A percentile compares a stretch with the other conserved stretches of the same genome.
phyloP scores from a whole-genome alignment of 1,140 invertebrate genomes.

The Solenopsis fugax region DNA sequence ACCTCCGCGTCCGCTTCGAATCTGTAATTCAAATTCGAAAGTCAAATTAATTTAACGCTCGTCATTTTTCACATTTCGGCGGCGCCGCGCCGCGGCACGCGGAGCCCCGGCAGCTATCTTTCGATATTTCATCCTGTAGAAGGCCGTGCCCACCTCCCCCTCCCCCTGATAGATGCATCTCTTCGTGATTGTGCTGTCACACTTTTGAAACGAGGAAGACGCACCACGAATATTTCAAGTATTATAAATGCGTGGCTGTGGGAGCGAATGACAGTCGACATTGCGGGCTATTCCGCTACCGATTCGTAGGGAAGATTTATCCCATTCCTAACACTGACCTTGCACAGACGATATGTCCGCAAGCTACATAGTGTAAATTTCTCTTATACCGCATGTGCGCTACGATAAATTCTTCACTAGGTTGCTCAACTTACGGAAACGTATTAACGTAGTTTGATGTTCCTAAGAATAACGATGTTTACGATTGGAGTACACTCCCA shows the following conservation, averaged over 20 bases:
- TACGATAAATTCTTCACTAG: not conserved
- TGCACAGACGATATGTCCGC: not conserved
- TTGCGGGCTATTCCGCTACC: conserved; percentile 19
- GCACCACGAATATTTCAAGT: conserved; percentile 35
- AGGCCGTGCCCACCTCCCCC: conserved; percentile 20
- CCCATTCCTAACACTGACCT: conserved; percentile 10
- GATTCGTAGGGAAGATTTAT: not conserved
- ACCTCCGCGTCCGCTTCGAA: conserved; percentile 66
- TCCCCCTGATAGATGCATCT: conserved; percentile 67
- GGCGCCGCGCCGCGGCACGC: conserved; percentile 60
- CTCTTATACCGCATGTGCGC: not conserved
- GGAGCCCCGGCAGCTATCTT: conserved; percentile 65
- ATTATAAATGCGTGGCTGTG: conserved; percentile 37
- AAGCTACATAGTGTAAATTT: not conserved
- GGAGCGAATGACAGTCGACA: conserved; percentile 34
- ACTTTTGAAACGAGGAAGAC: conserved; percentile 35
- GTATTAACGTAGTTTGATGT: not conserved
- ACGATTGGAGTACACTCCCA: not conserved
- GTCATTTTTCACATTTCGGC: conserved; percentile 79
- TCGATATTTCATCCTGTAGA: conserved; percentile 75
- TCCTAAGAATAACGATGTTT: not conserved
- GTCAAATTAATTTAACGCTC: conserved; percentile 82
- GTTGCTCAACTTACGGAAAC: not conserved
- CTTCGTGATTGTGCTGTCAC: conserved; percentile 55
- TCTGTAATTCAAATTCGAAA: conserved; percentile 78